phyloP scores from a whole-genome alignment of 23 tunicate species.

The Phallusia fumigata region DNA sequence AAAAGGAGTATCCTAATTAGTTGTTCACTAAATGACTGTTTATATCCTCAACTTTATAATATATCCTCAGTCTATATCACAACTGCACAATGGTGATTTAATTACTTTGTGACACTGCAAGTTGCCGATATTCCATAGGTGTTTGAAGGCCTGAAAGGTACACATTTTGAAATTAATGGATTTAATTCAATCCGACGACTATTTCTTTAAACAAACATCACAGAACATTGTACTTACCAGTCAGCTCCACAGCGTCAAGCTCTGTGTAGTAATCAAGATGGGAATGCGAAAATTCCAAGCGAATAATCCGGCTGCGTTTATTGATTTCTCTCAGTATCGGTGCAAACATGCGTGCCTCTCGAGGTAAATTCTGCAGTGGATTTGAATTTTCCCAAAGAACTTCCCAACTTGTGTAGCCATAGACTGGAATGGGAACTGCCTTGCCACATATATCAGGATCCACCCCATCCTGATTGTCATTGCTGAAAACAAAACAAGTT shows the following conservation, averaged over 20 bases:
- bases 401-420: conserved; percentile 60
- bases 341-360: conserved; percentile 80
- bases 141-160: neutral
- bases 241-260: conserved; percentile 91
- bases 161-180: neutral
- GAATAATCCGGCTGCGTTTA: conserved; percentile 53
- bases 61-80: neutral
- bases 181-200: neutral
- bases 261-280: conserved; percentile 87
- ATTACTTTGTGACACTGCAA: neutral
- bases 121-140: neutral
- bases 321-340: conserved; percentile 54
- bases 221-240: conserved; percentile 36
- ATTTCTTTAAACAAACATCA: neutral
- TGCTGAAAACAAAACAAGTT: no score
- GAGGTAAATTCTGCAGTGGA: conserved; percentile 15
- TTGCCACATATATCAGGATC: conserved; percentile 56
- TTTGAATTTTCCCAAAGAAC: conserved; percentile 41
- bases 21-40: no score
- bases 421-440: conserved; percentile 51
- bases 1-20: no score
- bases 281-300: conserved; percentile 79
- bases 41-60: no score
- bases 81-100: conserved; percentile 8
- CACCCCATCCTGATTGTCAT: conserved; percentile 25